A percentile compares a stretch with the other conserved stretches of the same genome.
These are phyloP conservation scores for Procambarus clarkii DNA, from an alignment of 1,140 invertebrate species.

Conservation along the genomic window DNA sequence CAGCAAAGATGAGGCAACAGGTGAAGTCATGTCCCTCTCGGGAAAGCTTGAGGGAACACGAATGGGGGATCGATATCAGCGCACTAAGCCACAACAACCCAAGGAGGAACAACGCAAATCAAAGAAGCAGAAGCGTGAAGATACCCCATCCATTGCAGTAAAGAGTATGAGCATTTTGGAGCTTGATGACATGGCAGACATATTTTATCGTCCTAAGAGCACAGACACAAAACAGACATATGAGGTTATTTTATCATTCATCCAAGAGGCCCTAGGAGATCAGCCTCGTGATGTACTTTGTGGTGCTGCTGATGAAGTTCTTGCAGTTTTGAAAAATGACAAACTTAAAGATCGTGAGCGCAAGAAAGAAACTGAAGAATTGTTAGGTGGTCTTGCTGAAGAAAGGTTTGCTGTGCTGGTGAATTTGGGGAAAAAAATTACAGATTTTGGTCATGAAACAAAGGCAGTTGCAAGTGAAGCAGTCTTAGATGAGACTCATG, in stretches of 20 bases:
- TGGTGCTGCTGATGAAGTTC: constrained; percentile 98
- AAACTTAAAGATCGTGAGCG: constrained; percentile 94
- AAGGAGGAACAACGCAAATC: constrained; percentile 73
- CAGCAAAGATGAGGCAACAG: constrained; percentile 98
- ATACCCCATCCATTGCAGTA: constrained; percentile 88
- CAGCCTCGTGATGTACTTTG: constrained; percentile 97
- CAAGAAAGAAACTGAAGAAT: constrained; percentile 92
- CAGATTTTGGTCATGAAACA: constrained; percentile 94
- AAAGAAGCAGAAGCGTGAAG: constrained; percentile 87
- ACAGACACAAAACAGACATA: constrained; percentile 98
- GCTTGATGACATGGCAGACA: constrained; percentile 93
- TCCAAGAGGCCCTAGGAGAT: constrained; percentile 98
- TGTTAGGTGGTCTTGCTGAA: constrained; percentile 92
- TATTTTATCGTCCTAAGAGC: constrained; percentile 96
- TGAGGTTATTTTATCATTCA: constrained; percentile 95
- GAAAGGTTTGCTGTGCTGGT: constrained; percentile 96
- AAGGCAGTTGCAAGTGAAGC: constrained; percentile 85
- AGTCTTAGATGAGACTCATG: constrained; percentile 97
- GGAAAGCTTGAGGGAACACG: constrained; percentile 93
- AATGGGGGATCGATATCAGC: constrained; percentile 96
- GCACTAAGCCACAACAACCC: constrained; percentile 88
- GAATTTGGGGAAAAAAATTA: constrained; percentile 98
- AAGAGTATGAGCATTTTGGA: constrained; percentile 74
- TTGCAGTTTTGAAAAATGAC: constrained; percentile 96
- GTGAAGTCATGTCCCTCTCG: constrained; percentile 96